Evolutionary conservation across 1,140 invertebrate species (phyloP).

Genomic region (Elymnias hypermnestra): DNA sequence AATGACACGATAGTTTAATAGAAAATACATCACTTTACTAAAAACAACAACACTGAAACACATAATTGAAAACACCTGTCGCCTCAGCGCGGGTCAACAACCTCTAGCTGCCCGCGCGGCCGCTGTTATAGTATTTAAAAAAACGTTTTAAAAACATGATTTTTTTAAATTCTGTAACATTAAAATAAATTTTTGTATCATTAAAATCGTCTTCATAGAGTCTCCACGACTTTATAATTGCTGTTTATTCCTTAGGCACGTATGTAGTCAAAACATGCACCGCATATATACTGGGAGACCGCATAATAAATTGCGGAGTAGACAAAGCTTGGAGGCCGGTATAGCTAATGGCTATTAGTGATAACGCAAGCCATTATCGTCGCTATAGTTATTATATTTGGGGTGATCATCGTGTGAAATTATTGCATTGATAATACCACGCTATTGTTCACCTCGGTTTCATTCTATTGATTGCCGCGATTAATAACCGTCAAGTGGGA

Average conservation of each 20-base stretch:
- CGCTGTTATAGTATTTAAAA: too few species aligned
- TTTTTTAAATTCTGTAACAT: too few species aligned
- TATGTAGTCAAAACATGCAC: not conserved
- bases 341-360: slow-evolving; percentile 4
- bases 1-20: too few species aligned
- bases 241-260: not conserved
- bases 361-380: not conserved
- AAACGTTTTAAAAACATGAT: too few species aligned
- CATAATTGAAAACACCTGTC: too few species aligned
- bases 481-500: not conserved
- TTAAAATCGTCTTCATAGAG: too few species aligned
- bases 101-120: too few species aligned
- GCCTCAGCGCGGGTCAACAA: too few species aligned
- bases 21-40: too few species aligned
- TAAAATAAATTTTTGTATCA: too few species aligned
- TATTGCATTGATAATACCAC: not conserved
- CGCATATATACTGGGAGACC: not conserved
- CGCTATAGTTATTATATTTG: not conserved
- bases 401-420: not conserved
- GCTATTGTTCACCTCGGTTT: not conserved
- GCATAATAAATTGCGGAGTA: slow-evolving; percentile 5
- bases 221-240: too few species aligned
- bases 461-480: not conserved
- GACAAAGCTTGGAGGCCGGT: slow-evolving; percentile 1
- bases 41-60: too few species aligned